These are phyloP conservation scores for Podarcis raffonei DNA, from an alignment of 2,113 vertebrate species.

Conservation along the genomic window DNA sequence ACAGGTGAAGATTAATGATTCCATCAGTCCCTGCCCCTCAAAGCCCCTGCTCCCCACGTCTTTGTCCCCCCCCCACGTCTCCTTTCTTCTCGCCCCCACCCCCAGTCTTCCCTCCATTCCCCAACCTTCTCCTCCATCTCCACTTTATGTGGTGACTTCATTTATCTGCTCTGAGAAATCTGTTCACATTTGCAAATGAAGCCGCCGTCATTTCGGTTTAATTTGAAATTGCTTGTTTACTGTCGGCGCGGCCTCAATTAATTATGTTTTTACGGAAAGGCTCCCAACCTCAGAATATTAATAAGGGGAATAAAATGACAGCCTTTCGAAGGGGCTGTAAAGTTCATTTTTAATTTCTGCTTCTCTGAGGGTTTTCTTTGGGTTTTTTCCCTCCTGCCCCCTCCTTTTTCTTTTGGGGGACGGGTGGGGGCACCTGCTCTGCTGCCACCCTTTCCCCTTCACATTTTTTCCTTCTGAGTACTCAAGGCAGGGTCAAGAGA, in stretches of 20 bases:
- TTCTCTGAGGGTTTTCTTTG: constrained; percentile 78
- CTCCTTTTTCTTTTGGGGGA: constrained; percentile 15
- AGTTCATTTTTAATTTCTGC: constrained; percentile 99
- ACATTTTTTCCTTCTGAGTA: constrained; percentile 68
- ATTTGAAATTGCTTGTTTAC: constrained; percentile 99
- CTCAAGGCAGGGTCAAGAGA: constrained; percentile 72
- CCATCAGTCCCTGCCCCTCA: constrained; percentile 86
- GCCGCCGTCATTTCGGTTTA: constrained; percentile 99
- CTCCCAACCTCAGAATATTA: constrained; percentile 99
- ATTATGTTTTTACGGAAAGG: constrained; percentile 99
- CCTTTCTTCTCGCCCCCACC: constrained; percentile 57
- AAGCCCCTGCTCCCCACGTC: constrained; percentile 56
- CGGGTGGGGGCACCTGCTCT: neutral
- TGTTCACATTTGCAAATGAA: constrained; percentile 99
- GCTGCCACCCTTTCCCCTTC: constrained; percentile 27
- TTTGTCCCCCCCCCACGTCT: constrained; percentile 58
- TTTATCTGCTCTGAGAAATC: constrained; percentile 99
- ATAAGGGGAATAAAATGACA: constrained; percentile 99
- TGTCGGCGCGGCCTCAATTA: constrained; percentile 99
- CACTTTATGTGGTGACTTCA: constrained; percentile 89
- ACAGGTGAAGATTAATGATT: constrained; percentile 99
- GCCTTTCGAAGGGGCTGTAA: constrained; percentile 91
- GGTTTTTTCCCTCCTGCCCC: constrained; percentile 62
- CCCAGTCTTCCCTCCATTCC: constrained; percentile 61
- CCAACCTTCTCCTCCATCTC: constrained; percentile 62